phyloP scores from a whole-genome alignment of 2,113 vertebrate genomes.

The Pangasianodon gigas region DNA sequence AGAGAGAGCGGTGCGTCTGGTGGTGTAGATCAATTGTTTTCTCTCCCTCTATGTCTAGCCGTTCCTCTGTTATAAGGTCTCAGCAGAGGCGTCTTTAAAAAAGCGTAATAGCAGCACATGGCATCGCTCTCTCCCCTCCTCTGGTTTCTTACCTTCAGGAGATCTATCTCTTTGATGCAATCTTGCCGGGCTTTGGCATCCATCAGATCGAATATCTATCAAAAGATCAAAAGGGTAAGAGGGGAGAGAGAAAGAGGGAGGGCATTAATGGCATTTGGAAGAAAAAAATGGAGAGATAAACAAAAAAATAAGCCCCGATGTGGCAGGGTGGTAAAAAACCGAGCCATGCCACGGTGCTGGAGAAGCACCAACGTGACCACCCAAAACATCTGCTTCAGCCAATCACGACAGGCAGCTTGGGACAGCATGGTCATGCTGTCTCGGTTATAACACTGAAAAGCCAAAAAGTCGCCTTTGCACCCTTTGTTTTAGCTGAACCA shows the following conservation, averaged over 20 bases:
- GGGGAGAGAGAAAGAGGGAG: conserved; percentile 52
- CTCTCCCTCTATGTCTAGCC: conserved; percentile 60
- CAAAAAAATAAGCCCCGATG: conserved; percentile 51
- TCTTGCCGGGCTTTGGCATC: conserved; percentile 99
- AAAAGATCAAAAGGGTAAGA: conserved; percentile 73
- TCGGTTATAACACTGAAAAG: neutral
- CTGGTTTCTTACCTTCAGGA: conserved; percentile 94
- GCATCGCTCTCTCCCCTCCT: conserved; percentile 69
- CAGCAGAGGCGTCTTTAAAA: conserved; percentile 76
- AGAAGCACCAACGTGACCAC: conserved; percentile 1
- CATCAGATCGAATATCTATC: conserved; percentile 99
- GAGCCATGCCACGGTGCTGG: neutral
- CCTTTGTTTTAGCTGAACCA: neutral
- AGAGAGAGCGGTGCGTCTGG: conserved; percentile 59
- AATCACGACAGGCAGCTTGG: neutral
- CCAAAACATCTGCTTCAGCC: conserved; percentile 22
- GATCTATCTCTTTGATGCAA: conserved; percentile 99
- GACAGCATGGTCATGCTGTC: neutral
- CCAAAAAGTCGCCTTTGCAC: neutral
- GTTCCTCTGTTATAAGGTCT: conserved; percentile 74
- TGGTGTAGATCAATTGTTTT: conserved; percentile 79
- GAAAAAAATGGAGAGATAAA: conserved; percentile 36
- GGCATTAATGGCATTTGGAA: conserved; percentile 38
- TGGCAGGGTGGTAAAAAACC: conserved; percentile 22
- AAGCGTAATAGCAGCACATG: conserved; percentile 71